Conservation (phyloP, 2,797 vertebrate species). For the Chelmon rostratus region DNA sequence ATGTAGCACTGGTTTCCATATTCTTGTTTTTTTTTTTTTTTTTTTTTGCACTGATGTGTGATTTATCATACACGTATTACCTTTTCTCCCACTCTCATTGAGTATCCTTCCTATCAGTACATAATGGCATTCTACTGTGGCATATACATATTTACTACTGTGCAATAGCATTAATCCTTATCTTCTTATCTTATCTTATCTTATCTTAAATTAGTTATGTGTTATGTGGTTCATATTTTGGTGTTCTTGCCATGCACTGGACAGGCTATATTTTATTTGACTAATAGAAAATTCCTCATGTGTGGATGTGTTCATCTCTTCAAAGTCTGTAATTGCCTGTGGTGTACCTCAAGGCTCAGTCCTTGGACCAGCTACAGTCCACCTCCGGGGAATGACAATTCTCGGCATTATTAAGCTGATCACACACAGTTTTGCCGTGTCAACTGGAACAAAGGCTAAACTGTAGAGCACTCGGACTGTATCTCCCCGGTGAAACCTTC, state of each 20-base stretch:
- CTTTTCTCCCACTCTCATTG: too few species aligned
- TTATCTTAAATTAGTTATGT: background rate
- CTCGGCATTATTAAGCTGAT: background rate
- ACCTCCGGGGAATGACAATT: background rate
- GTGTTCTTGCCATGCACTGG: background rate
- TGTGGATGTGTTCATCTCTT: background rate
- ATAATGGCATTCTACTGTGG: too few species aligned
- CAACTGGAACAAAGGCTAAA: background rate
- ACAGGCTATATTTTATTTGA: background rate
- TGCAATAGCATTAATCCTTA: too few species aligned
- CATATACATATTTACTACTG: too few species aligned
- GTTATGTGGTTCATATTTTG: background rate
- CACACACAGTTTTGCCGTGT: background rate
- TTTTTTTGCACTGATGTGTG: too few species aligned
- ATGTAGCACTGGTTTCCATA: too few species aligned
- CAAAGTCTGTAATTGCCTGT: background rate
- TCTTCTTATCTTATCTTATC: too few species aligned
- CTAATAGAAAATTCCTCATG: background rate
- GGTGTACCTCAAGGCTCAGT: slow-evolving; percentile 22
- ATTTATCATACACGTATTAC: too few species aligned
- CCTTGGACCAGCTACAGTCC: background rate
- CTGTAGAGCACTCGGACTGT: background rate
- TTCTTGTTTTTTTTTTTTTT: too few species aligned
- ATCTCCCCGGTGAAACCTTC: background rate
- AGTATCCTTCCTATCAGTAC: too few species aligned